Percentiles rank a stretch among this genome's conserved stretches.
Conservation (phyloP, 2,888 invertebrate genomes). For the Volucella bombylans region DNA sequence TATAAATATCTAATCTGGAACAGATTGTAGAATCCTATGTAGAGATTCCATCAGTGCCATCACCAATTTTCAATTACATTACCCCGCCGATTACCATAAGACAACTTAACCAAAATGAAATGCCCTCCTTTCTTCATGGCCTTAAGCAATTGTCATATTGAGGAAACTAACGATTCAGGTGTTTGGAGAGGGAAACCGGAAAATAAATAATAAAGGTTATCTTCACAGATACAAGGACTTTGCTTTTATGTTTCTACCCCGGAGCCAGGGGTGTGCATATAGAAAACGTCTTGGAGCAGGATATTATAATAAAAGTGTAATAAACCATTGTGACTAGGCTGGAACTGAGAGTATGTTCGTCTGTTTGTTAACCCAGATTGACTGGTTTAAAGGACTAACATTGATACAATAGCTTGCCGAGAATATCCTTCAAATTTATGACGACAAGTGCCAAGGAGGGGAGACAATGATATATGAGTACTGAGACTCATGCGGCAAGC, state of each 20-base stretch:
- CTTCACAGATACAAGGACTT: neutral
- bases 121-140: constrained; percentile 59
- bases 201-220: constrained; percentile 4
- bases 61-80: constrained; percentile 55
- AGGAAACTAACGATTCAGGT: constrained; percentile 58
- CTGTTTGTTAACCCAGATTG: neutral
- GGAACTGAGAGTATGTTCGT: neutral
- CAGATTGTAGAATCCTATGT: too few species aligned
- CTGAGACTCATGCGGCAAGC: too few species aligned
- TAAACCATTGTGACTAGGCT: constrained; percentile 51
- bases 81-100: constrained; percentile 4
- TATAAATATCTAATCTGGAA: too few species aligned
- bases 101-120: too few species aligned
- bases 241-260: constrained; percentile 16
- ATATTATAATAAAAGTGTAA: constrained; percentile 64
- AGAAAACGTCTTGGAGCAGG: constrained; percentile 31
- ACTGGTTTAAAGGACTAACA: constrained; percentile 45
- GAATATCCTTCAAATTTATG: constrained; percentile 29
- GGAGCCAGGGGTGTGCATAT: constrained; percentile 18
- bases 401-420: constrained; percentile 39
- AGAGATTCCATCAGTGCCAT: constrained; percentile 25
- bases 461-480: too few species aligned
- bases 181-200: neutral
- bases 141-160: constrained; percentile 67
- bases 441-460: neutral